phyloP scores from a whole-genome alignment of 1,140 invertebrate genomes.

The Drosophila kohkoa region DNA sequence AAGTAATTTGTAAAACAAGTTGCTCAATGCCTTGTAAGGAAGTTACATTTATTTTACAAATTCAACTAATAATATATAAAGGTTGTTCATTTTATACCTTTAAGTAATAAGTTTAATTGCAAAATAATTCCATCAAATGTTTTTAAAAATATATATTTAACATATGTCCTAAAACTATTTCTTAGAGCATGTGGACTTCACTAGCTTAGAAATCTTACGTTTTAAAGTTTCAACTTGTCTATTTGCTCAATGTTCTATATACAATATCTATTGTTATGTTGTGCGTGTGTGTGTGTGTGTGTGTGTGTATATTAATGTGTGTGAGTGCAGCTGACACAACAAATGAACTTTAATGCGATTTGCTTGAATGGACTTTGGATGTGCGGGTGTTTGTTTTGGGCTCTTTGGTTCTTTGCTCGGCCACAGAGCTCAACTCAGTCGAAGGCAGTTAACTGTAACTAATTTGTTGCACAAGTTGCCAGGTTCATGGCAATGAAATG shows the following conservation, averaged over 20 bases:
- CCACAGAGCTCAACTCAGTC: slow-evolving; percentile 23
- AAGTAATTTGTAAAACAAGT: too few species aligned
- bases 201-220: background rate
- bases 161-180: background rate
- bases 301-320: background rate
- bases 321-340: slow-evolving; percentile 79
- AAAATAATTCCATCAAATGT: too few species aligned
- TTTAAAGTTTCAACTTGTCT: slow-evolving; percentile 30
- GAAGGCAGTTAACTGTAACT: slow-evolving; percentile 72
- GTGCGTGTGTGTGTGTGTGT: slow-evolving; percentile 18
- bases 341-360: slow-evolving; percentile 83
- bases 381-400: slow-evolving; percentile 59
- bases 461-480: slow-evolving; percentile 67
- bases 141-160: too few species aligned
- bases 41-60: too few species aligned
- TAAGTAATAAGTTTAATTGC: too few species aligned
- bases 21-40: too few species aligned
- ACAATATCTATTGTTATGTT: slow-evolving; percentile 15
- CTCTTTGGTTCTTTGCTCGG: slow-evolving; percentile 19
- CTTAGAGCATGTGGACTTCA: slow-evolving; percentile 9
- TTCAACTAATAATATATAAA: too few species aligned
- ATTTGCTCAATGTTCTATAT: slow-evolving; percentile 10
- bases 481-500: slow-evolving; percentile 13
- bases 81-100: too few species aligned
- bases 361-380: slow-evolving; percentile 65